phyloP scores from a whole-genome alignment of 1,140 invertebrate species.

The Drosophila rhopaloa region DNA sequence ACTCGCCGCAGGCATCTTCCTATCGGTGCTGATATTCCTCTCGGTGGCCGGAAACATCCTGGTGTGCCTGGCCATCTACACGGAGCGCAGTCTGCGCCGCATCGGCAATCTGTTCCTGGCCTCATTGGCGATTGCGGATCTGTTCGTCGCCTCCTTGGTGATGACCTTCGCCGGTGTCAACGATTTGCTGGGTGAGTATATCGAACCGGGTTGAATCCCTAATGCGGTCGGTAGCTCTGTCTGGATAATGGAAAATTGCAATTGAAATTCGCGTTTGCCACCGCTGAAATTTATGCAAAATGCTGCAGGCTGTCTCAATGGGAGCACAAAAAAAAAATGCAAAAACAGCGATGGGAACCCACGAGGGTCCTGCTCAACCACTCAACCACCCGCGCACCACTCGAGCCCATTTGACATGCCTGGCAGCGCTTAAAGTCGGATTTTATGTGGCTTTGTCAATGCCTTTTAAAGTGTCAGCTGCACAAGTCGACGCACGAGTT shows the following conservation, averaged over 20 bases:
- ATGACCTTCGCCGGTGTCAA: slow-evolving; percentile 97
- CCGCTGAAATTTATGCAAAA: slow-evolving; percentile 72
- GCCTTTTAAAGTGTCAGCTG: slow-evolving; percentile 76
- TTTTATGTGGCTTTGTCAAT: slow-evolving; percentile 60
- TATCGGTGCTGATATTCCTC: slow-evolving; percentile 95
- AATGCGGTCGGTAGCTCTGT: slow-evolving; percentile 3
- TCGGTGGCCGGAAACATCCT: slow-evolving; percentile 97
- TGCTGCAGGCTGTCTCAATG: slow-evolving; percentile 57
- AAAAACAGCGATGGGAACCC: slow-evolving; percentile 1
- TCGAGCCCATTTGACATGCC: slow-evolving; percentile 51
- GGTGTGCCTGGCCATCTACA: slow-evolving; percentile 98
- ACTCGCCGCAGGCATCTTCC: slow-evolving; percentile 89
- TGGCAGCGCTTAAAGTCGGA: slow-evolving; percentile 71
- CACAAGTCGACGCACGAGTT: slow-evolving; percentile 50
- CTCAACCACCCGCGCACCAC: slow-evolving; percentile 12
- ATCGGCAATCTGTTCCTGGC: slow-evolving; percentile 98
- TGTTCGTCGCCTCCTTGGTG: slow-evolving; percentile 96
- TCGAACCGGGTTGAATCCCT: background rate
- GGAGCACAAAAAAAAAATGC: slow-evolving; percentile 31
- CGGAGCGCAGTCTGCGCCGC: slow-evolving; percentile 94
- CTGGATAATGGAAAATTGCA: slow-evolving; percentile 64
- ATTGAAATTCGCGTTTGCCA: slow-evolving; percentile 69
- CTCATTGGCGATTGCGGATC: slow-evolving; percentile 97
- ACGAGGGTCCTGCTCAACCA: slow-evolving; percentile 16
- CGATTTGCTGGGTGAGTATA: slow-evolving; percentile 88